Evolutionary conservation across 2,113 vertebrate genomes (phyloP).

Genomic region (Otus sunia): DNA sequence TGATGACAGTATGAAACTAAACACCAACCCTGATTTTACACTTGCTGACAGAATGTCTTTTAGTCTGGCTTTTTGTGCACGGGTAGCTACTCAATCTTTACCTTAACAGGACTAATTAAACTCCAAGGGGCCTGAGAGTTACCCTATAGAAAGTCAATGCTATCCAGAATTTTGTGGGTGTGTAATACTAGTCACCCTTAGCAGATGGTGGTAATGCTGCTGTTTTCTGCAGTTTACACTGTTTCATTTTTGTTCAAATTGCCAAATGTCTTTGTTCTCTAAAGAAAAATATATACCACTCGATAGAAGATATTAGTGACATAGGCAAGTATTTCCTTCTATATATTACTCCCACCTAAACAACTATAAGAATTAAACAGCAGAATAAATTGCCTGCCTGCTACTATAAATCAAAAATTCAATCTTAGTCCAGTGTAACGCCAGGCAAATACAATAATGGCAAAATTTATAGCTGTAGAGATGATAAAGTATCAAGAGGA

Average conservation of each 20-base stretch:
- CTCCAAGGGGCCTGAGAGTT: background rate
- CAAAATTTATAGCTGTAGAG: constrained; percentile 71
- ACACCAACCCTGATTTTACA: background rate
- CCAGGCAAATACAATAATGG: constrained; percentile 70
- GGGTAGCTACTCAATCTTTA: background rate
- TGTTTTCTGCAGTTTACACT: background rate
- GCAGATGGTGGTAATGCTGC: background rate
- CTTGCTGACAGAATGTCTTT: background rate
- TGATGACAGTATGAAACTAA: background rate
- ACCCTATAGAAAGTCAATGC: background rate
- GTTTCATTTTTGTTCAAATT: background rate
- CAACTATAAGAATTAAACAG: constrained; percentile 63
- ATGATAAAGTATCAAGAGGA: constrained; percentile 56
- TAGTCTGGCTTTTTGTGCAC: background rate
- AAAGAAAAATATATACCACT: background rate
- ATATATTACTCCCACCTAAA: constrained; percentile 58
- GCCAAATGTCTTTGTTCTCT: background rate
- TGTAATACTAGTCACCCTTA: background rate
- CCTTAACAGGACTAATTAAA: background rate
- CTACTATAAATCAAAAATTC: constrained; percentile 71
- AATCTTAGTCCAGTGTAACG: constrained; percentile 50
- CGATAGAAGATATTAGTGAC: constrained; percentile 51
- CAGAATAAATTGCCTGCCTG: constrained; percentile 69
- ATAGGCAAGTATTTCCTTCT: constrained; percentile 48
- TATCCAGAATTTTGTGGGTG: background rate